Evolutionary conservation across 2,888 invertebrate species (phyloP).

Genomic region (Melinopterus prodromus): DNA sequence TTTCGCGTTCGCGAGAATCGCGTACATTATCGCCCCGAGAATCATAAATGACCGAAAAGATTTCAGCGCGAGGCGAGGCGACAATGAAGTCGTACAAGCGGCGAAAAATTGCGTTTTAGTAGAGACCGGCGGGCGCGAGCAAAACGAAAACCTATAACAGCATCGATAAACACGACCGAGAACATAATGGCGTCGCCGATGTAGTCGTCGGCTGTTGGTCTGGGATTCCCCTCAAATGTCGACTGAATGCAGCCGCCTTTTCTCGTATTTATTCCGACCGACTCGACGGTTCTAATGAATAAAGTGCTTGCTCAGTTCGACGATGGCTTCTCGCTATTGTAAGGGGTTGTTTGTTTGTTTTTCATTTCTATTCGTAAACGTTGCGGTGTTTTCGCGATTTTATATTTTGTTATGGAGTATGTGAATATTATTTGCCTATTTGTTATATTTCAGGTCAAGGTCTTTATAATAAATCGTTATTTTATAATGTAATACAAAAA

Average conservation of each 20-base stretch:
- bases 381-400: neutral
- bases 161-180: constrained; percentile 15
- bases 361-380: neutral
- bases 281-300: constrained; percentile 4
- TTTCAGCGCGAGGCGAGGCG: neutral
- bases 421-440: too few relatives aligned
- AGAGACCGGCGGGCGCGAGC: neutral
- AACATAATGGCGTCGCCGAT: constrained; percentile 10
- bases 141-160: constrained; percentile 20
- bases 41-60: constrained; percentile 5
- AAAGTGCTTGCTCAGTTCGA: neutral
- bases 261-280: neutral
- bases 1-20: neutral
- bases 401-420: neutral
- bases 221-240: constrained; percentile 4
- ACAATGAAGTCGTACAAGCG: constrained; percentile 7
- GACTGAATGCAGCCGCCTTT: neutral
- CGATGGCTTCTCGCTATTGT: neutral
- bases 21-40: neutral
- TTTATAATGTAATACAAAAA: too few relatives aligned
- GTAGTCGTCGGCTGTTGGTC: neutral
- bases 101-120: constrained; percentile 15
- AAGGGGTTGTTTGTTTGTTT: neutral
- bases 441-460: too few relatives aligned
- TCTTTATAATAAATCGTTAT: too few relatives aligned